Evolutionary conservation across 2,888 invertebrate genomes (phyloP).

Genomic region (Eudemis profundana): DNA sequence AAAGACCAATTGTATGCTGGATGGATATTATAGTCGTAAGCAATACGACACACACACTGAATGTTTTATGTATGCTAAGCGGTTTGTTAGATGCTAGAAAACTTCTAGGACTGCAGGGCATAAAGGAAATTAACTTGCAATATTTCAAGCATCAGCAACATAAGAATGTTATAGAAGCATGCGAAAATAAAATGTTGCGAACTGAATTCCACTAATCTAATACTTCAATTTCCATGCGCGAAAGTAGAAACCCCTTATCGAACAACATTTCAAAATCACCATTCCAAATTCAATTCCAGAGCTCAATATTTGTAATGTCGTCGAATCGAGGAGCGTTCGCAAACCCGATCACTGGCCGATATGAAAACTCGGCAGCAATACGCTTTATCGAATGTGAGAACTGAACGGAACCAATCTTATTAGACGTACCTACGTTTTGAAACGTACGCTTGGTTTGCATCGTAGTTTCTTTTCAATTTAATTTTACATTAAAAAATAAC

Average conservation of each 20-base stretch:
- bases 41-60: too few species aligned
- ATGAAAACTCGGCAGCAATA: slow-evolving; percentile 63
- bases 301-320: slow-evolving; percentile 65
- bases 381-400: slow-evolving; percentile 48
- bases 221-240: slow-evolving; percentile 34
- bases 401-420: slow-evolving; percentile 38
- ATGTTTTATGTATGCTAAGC: too few species aligned
- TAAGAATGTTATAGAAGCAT: background rate
- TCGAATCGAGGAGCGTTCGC: slow-evolving; percentile 50
- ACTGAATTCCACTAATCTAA: slow-evolving; percentile 13
- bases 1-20: too few species aligned
- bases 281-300: slow-evolving; percentile 66
- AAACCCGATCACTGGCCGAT: slow-evolving; percentile 58
- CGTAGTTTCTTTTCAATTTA: background rate
- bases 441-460: slow-evolving; percentile 16
- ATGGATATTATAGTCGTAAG: too few species aligned
- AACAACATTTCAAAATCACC: slow-evolving; percentile 57
- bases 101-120: too few species aligned
- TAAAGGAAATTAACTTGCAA: too few species aligned
- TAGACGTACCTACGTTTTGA: slow-evolving; percentile 24
- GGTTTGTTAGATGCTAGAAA: too few species aligned
- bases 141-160: too few species aligned
- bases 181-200: slow-evolving; percentile 4
- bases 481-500: background rate
- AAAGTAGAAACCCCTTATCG: slow-evolving; percentile 34